Conservation (phyloP, 2,888 invertebrate genomes). For the Noctua pronuba region DNA sequence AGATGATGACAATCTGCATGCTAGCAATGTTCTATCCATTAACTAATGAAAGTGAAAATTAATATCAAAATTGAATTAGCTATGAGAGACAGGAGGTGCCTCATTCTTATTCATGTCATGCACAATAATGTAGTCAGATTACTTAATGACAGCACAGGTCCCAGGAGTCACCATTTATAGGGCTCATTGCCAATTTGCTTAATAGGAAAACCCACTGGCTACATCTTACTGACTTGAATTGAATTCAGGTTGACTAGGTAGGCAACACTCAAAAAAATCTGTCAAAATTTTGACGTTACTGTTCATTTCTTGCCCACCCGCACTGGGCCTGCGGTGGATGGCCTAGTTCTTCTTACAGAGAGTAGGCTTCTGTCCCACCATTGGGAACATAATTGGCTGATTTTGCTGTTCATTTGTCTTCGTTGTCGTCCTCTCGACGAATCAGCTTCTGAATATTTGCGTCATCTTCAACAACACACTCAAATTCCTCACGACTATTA, state of each 20-base stretch:
- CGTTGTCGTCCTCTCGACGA: neutral
- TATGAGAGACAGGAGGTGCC: constrained; percentile 1
- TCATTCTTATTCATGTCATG: constrained; percentile 12
- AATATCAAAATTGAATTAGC: constrained; percentile 1
- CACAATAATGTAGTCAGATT: constrained; percentile 12
- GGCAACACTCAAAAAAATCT: neutral
- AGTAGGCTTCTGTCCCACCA: neutral
- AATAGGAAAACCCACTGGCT: constrained; percentile 20
- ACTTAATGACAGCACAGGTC: constrained; percentile 23
- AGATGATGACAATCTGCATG: neutral
- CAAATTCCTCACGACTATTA: constrained; percentile 9
- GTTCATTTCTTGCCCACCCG: neutral
- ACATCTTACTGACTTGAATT: neutral
- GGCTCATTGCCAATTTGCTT: constrained; percentile 40
- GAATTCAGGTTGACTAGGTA: neutral
- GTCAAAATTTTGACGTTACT: neutral
- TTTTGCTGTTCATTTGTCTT: neutral
- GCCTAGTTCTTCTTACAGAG: neutral
- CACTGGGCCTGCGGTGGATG: neutral
- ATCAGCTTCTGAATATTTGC: neutral
- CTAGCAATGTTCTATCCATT: too few species aligned
- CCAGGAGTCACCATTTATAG: constrained; percentile 22
- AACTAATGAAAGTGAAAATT: neutral
- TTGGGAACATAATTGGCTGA: neutral
- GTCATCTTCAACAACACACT: neutral